These are phyloP conservation scores for Germaria angustata DNA, from an alignment of 2,888 invertebrate genomes.

Conservation along the genomic window DNA sequence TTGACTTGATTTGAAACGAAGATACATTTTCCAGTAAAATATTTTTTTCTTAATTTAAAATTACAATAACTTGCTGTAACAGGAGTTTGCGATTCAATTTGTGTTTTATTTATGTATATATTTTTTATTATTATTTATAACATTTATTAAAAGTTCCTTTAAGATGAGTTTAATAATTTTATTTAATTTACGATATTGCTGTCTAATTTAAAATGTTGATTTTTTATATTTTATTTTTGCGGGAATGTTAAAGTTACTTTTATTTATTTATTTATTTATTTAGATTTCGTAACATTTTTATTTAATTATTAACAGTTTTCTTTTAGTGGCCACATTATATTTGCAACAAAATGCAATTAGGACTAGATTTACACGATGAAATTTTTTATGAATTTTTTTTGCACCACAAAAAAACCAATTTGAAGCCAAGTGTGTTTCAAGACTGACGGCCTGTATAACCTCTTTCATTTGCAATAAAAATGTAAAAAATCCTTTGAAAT, in stretches of 20 bases:
- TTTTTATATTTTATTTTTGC: background rate
- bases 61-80: conserved; percentile 6
- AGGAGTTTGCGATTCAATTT: background rate
- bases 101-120: background rate
- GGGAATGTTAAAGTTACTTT: background rate
- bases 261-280: background rate
- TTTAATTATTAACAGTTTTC: background rate
- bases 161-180: conserved; percentile 13
- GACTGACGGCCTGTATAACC: no score
- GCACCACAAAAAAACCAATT: no score
- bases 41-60: background rate
- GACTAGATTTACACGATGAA: no score
- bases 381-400: no score
- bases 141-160: conserved; percentile 29
- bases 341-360: no score
- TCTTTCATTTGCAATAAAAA: no score
- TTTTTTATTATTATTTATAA: conserved; percentile 21
- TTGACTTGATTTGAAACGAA: background rate
- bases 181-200: conserved; percentile 9
- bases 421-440: no score
- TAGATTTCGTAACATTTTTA: background rate
- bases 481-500: no score
- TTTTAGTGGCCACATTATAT: background rate
- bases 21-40: background rate
- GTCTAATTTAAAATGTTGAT: conserved; percentile 7